phyloP scores from a whole-genome alignment of 2,113 vertebrate genomes.

The Salvelinus fontinalis region DNA sequence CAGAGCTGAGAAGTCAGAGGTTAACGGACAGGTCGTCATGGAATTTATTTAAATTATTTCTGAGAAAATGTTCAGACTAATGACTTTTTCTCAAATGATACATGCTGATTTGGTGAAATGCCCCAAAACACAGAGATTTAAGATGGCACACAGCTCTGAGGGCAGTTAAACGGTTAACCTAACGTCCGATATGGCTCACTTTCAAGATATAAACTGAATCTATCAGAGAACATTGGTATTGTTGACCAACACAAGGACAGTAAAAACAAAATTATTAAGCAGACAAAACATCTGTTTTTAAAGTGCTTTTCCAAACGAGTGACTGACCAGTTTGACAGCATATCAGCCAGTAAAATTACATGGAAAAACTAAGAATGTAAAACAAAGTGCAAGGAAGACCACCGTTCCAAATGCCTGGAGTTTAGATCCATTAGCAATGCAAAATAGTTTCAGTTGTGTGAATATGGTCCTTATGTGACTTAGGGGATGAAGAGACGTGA shows the following conservation, averaged over 20 bases:
- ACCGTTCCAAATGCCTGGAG: background rate
- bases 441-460: background rate
- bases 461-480: background rate
- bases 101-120: too few relatives aligned
- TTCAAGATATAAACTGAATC: background rate
- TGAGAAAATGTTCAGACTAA: too few relatives aligned
- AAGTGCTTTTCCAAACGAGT: background rate
- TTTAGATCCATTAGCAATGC: background rate
- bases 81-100: too few relatives aligned
- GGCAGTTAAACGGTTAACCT: background rate
- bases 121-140: too few relatives aligned
- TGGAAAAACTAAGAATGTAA: background rate
- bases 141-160: background rate
- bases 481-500: too few relatives aligned
- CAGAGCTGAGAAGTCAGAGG: too few relatives aligned
- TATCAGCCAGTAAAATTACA: background rate
- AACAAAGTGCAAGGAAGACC: background rate
- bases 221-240: background rate
- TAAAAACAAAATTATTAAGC: background rate
- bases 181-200: too few relatives aligned
- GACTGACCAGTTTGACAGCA: background rate
- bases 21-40: too few relatives aligned
- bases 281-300: background rate
- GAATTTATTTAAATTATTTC: too few relatives aligned
- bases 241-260: too few relatives aligned